Percentiles rank a stretch among this genome's conserved stretches.
Conservation (phyloP, 2,113 vertebrate species). For the Proterorhinus semilunaris region DNA sequence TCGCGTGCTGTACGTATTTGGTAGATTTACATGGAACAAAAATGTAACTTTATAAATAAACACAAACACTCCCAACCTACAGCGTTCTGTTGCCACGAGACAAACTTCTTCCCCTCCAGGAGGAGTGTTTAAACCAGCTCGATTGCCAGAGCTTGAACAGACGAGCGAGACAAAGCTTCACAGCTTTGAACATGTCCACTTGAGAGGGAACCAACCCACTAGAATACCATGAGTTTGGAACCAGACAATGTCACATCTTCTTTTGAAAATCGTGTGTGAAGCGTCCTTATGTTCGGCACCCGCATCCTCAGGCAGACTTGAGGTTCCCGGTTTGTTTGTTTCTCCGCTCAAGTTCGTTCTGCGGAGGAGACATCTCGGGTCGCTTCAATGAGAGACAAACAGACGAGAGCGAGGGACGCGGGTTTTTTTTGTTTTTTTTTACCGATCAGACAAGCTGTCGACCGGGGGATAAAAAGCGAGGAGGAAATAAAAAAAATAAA, state of each 20-base stretch:
- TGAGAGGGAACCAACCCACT: neutral
- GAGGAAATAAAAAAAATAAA: conserved; percentile 20
- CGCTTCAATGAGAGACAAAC: conserved; percentile 55
- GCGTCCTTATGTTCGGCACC: conserved; percentile 10
- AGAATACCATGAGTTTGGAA: conserved; percentile 9
- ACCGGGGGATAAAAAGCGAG: conserved; percentile 49
- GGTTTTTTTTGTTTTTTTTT: conserved; percentile 51
- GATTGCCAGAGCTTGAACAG: too few relatives aligned
- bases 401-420: conserved; percentile 41
- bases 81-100: too few relatives aligned
- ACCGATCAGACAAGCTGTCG: conserved; percentile 66
- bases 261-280: conserved; percentile 1
- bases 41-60: too few relatives aligned
- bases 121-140: too few relatives aligned
- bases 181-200: too few relatives aligned
- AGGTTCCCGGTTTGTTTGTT: conserved; percentile 30
- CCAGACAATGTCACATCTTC: too few relatives aligned
- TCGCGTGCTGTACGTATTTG: too few relatives aligned
- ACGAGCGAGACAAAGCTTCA: too few relatives aligned
- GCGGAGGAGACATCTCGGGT: conserved; percentile 50
- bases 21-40: too few relatives aligned
- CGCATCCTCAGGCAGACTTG: conserved; percentile 7
- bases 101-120: too few relatives aligned
- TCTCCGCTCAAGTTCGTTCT: conserved; percentile 62
- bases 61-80: too few relatives aligned